Base-by-base conservation (phyloP, 1,140 invertebrate genomes). In the Marisa cornuarietis region DNA sequence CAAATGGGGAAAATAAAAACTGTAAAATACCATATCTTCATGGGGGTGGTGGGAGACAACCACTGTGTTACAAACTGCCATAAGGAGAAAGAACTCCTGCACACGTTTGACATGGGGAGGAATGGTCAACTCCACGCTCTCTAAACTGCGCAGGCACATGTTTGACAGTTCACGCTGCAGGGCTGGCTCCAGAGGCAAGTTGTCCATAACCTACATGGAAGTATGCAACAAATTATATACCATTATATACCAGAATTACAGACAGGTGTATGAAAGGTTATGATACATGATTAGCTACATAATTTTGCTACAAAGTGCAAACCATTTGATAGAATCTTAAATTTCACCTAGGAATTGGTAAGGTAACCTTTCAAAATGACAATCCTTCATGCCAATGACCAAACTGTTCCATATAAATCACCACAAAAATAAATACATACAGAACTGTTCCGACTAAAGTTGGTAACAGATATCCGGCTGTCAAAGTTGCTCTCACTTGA, bases 61-160 rank as follows among this genome's bases (percentile, higher is more conserved):
- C 6, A 99, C 98, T 5, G 98, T 99, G 91, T 99, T 99, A 89
- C 98, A 99, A 73, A 98, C 93, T 18, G 97, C 95, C 89, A 99
- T 92, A 5, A 98, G 93, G 76, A 98, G 90, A 77, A 99, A 94
- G 91, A 99, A 99, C 88, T 99, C 97, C 84, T 96, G 95, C 7
- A 98, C 94, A 85, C 93, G 91, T 78, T 90, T 89, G 42, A 88
- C 85, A 69, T 92, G 87, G 14, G 80, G 71, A 22, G 85, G 81
- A n/a, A 87, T 83, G 42, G 81, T 78, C 3, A 88, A 58, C n/a
- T 88, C 84, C 11, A 86, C 82, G 75, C 83, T 88, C 65, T 85
- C 87, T 24, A 89, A 62, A 74, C 86, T 51, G 31, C 86, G 81
- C 63, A 89, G 80, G 63, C 86, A 87, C 85, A 90, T 89, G 76